Evolutionary conservation across 2,888 invertebrate species (phyloP).

Genomic region (Pristionchus entomophagus): DNA sequence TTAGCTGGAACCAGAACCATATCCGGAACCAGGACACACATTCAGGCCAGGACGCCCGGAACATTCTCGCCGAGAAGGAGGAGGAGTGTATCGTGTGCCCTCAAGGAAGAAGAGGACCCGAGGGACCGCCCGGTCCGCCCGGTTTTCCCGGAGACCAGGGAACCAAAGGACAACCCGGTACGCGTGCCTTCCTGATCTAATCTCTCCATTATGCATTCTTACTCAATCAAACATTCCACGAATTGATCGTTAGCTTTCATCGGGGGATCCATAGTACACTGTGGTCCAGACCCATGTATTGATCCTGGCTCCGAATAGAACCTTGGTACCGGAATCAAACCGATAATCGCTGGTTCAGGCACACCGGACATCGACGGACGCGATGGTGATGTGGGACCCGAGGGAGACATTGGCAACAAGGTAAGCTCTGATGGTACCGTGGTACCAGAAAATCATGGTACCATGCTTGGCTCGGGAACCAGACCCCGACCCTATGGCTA

Average conservation of each 20-base stretch:
- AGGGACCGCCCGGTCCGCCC: slow-evolving; percentile 59
- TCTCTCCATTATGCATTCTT: not conserved
- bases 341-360: not conserved
- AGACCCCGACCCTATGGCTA: too few species aligned
- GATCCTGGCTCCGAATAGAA: not conserved
- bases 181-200: too few species aligned
- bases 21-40: too few species aligned
- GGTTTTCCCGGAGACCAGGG: slow-evolving; percentile 63
- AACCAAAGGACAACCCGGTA: slow-evolving; percentile 51
- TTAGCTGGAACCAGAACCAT: too few species aligned
- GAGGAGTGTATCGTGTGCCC: slow-evolving; percentile 70
- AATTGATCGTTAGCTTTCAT: too few species aligned
- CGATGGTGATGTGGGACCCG: slow-evolving; percentile 45
- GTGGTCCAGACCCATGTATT: too few species aligned
- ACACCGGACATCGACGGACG: slow-evolving; percentile 47
- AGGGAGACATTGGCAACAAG: slow-evolving; percentile 46
- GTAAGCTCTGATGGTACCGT: not conserved
- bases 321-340: not conserved
- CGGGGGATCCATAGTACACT: too few species aligned
- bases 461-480: not conserved
- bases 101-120: slow-evolving; percentile 60
- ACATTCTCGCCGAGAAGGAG: slow-evolving; percentile 69
- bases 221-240: too few species aligned
- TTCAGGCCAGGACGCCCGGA: slow-evolving; percentile 68
- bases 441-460: too few species aligned